Base-by-base conservation (phyloP, 2,113 vertebrate species). In the Equus przewalskii region DNA sequence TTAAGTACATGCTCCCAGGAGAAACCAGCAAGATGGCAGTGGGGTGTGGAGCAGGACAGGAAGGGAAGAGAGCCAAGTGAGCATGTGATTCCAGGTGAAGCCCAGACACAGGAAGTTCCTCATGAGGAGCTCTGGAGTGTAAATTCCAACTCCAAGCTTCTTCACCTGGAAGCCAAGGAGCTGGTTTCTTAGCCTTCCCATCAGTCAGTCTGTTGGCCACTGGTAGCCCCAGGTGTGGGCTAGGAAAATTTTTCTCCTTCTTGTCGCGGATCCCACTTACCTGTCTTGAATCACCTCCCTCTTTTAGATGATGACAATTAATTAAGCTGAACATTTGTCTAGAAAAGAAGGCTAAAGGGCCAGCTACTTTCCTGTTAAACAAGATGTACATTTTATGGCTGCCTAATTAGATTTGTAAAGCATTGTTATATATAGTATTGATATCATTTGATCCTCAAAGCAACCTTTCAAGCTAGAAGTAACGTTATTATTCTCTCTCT, bases 151-250 rank as follows among this genome's bases (percentile, higher is more conserved):
- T 41, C 3, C 9, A 41, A 16, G 28, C 2, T 69, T 67, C 33
- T 49, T 28, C 2, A 69, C 4, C 28, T 36, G 22, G 14, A 81
- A 73, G 70, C 41, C 84, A 89, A 88, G 41, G 24, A 70, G 19
- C 3, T 60, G 41, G 33, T 3, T 36, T 22, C 46, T 78, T 22
- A 19, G 13, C 16, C 14, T 78, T 81, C 9, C 11, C 2, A 51
- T 0, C 1, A 13, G 1, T 26, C 49, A 36, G 49, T 41, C 21
- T 15, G 7, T 6, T 72, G 28, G 24, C 60, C 81, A 16, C 24
- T 30, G 2, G 0, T 19, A 56, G 7, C 5, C 7, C 7, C 5
- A 14, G 4, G 15, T 0, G 1, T 5, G 1, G n/a, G 4, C 11
- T 24, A 11, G 5, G 65, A 80, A 92, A 85, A 49, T 0, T n/a